Conservation (phyloP, 2,113 vertebrate genomes). For the Gymnogyps californianus region DNA sequence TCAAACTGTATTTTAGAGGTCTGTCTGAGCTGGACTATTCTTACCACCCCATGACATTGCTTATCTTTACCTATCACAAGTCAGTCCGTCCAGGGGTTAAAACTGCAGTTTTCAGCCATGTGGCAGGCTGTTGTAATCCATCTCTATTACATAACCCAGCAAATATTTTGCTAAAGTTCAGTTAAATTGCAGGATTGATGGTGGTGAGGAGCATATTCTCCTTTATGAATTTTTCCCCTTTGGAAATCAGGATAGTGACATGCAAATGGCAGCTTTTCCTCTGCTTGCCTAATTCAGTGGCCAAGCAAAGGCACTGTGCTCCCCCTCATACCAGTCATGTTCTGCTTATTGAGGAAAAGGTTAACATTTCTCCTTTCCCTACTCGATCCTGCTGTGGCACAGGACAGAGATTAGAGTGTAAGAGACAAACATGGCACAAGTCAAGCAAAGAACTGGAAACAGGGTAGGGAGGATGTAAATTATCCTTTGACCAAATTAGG, state of each 20-base stretch:
- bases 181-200: constrained; percentile 3
- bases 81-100: constrained; percentile 19
- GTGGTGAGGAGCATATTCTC: not conserved
- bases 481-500: not conserved
- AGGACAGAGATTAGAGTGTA: not conserved
- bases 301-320: not conserved
- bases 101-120: not conserved
- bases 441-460: not conserved
- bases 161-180: constrained; percentile 60
- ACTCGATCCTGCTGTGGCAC: not conserved
- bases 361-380: not conserved
- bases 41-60: not conserved
- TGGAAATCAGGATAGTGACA: not conserved
- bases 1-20: not conserved
- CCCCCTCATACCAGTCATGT: not conserved
- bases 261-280: not conserved
- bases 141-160: constrained; percentile 21
- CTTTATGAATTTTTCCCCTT: not conserved
- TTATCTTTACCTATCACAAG: not conserved
- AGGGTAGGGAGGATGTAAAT: not conserved
- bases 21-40: not conserved
- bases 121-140: constrained; percentile 28
- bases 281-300: not conserved
- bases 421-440: not conserved
- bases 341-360: not conserved